phyloP scores from a whole-genome alignment of 2,797 vertebrate genomes.

The Paramormyrops hopkinsi region DNA sequence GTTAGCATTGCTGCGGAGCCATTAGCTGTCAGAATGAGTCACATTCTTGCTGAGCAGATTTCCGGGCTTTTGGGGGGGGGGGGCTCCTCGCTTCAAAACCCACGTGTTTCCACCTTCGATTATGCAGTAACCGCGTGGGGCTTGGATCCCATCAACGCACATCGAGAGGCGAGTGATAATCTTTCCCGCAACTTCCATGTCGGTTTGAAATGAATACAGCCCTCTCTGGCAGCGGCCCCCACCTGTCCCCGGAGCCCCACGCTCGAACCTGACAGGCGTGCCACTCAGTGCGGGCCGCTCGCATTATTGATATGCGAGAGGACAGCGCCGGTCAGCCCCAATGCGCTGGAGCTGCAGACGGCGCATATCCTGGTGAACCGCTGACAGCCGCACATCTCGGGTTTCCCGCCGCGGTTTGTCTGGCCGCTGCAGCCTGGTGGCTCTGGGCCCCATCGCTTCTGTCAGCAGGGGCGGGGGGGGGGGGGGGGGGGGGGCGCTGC shows the following conservation, averaged over 20 bases:
- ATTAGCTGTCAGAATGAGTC: conserved; percentile 37
- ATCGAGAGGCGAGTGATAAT: background rate
- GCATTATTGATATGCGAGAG: conserved; percentile 36
- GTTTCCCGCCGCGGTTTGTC: conserved; percentile 29
- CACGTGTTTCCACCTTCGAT: background rate
- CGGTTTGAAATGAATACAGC: background rate
- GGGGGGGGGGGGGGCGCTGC: background rate
- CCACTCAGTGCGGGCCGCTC: conserved; percentile 21
- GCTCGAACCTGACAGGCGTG: conserved; percentile 28
- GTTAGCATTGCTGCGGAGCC: conserved; percentile 34
- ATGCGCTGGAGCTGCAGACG: conserved; percentile 38
- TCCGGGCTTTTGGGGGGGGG: conserved; percentile 18
- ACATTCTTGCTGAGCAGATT: conserved; percentile 39
- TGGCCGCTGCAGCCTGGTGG: conserved; percentile 26
- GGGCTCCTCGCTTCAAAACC: background rate
- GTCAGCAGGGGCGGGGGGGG: background rate
- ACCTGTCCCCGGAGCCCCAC: background rate
- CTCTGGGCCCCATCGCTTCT: conserved; percentile 7
- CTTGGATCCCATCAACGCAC: background rate
- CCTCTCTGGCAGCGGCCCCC: background rate
- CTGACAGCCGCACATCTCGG: background rate
- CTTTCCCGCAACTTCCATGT: background rate
- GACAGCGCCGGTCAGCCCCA: conserved; percentile 37
- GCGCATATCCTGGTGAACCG: conserved; percentile 20
- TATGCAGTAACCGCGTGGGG: background rate